Evolutionary conservation across 1,140 invertebrate species (phyloP).

Genomic region (Macrosteles quadrilineatus): DNA sequence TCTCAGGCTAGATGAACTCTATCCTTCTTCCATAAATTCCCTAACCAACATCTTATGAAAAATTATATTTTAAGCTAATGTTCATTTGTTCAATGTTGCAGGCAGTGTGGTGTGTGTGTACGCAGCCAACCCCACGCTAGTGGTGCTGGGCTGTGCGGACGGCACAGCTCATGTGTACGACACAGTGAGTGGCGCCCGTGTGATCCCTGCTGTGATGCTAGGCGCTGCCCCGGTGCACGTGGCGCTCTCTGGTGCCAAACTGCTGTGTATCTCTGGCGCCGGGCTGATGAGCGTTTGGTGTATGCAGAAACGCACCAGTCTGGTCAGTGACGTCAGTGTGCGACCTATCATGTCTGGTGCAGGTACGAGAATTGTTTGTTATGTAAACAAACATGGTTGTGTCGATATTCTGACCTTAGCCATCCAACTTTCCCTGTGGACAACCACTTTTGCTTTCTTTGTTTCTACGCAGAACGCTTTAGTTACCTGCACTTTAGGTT

Average conservation of each 20-base stretch:
- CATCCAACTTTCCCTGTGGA: too few relatives aligned
- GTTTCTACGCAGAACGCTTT: too few relatives aligned
- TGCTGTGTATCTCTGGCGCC: slow-evolving; percentile 24
- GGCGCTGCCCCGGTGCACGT: slow-evolving; percentile 58
- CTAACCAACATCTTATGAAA: too few relatives aligned
- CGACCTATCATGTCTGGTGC: neutral
- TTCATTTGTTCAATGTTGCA: slow-evolving; percentile 45
- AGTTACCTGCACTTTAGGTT: too few relatives aligned
- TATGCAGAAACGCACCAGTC: slow-evolving; percentile 38
- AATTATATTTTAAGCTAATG: too few relatives aligned
- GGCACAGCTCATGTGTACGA: slow-evolving; percentile 64
- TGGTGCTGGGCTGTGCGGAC: slow-evolving; percentile 66
- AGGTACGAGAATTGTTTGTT: neutral
- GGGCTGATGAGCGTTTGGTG: slow-evolving; percentile 51
- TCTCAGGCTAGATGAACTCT: too few relatives aligned
- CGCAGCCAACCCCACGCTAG: slow-evolving; percentile 55
- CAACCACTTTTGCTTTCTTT: too few relatives aligned
- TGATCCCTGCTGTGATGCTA: slow-evolving; percentile 64
- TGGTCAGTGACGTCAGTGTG: neutral
- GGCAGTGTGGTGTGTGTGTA: slow-evolving; percentile 57
- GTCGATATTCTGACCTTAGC: neutral
- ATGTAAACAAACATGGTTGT: neutral
- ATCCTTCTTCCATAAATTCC: too few relatives aligned
- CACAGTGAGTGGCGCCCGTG: slow-evolving; percentile 55
- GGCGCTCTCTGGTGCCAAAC: slow-evolving; percentile 27